phyloP scores from a whole-genome alignment of 2,113 vertebrate species.

The Notarius quadriscutis region DNA sequence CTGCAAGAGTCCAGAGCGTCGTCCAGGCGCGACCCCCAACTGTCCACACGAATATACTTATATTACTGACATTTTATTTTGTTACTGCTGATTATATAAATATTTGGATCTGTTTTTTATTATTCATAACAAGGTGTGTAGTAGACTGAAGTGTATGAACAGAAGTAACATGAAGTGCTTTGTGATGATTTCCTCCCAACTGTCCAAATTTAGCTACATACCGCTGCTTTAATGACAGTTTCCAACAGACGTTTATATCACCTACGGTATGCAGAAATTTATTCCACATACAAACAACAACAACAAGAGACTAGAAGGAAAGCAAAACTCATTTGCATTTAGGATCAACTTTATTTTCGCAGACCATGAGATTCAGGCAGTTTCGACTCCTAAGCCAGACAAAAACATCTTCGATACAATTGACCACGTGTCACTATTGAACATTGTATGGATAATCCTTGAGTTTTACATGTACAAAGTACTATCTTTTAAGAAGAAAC shows the following conservation, averaged over 20 bases:
- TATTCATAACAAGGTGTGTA: background rate
- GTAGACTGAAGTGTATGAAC: background rate
- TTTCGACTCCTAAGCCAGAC: no score
- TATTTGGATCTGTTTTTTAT: background rate
- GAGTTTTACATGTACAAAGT: no score
- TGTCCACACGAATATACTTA: background rate
- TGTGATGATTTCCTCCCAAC: background rate
- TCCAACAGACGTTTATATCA: background rate
- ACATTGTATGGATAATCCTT: no score
- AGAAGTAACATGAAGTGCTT: background rate
- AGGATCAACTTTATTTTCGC: no score
- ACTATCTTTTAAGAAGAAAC: no score
- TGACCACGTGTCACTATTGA: no score
- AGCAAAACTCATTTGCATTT: background rate
- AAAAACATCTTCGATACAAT: no score
- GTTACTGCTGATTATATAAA: background rate
- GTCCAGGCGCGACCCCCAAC: no score
- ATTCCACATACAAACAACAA: background rate
- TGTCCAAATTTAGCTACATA: background rate
- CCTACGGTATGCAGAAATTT: background rate
- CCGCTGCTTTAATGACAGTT: background rate
- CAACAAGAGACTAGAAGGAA: background rate
- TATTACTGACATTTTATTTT: background rate
- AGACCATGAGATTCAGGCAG: no score
- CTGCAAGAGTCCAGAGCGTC: no score